Conservation (phyloP, 2,113 vertebrate species). For the Scortum barcoo region DNA sequence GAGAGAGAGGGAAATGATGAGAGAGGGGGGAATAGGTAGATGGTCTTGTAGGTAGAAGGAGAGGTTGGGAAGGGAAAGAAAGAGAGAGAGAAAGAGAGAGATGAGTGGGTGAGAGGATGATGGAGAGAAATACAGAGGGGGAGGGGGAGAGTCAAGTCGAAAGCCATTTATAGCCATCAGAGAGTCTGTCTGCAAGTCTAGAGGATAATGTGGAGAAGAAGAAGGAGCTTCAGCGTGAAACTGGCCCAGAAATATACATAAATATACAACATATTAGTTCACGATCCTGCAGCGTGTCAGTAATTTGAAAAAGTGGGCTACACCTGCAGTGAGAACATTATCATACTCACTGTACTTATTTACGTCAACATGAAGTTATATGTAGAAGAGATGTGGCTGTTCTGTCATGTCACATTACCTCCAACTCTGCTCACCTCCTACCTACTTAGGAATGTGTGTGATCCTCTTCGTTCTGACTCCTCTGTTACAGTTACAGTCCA, state of each 20-base stretch:
- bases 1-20: conserved; percentile 73
- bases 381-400: background rate
- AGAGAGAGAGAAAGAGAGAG: conserved; percentile 31
- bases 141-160: conserved; percentile 50
- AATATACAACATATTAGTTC: conserved; percentile 34
- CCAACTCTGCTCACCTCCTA: conserved; percentile 24
- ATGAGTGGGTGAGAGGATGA: conserved; percentile 61
- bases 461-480: conserved; percentile 43
- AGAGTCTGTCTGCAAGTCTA: conserved; percentile 58
- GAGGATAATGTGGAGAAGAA: conserved; percentile 50
- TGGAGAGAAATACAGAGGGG: conserved; percentile 28
- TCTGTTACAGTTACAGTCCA: conserved; percentile 51
- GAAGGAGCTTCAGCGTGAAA: conserved; percentile 26
- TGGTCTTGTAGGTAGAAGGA: conserved; percentile 46
- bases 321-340: conserved; percentile 27
- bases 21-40: conserved; percentile 56
- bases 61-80: conserved; percentile 52
- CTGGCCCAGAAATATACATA: conserved; percentile 34
- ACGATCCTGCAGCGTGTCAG: background rate
- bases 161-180: conserved; percentile 73
- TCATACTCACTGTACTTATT: background rate
- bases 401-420: conserved; percentile 25
- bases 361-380: conserved; percentile 8
- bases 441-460: conserved; percentile 28
- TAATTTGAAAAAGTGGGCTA: conserved; percentile 12